A percentile compares a stretch with the other conserved stretches of the same genome.
These are phyloP conservation scores for Tupiocoris notatus DNA, from an alignment of 2,888 invertebrate genomes.

Conservation along the genomic window DNA sequence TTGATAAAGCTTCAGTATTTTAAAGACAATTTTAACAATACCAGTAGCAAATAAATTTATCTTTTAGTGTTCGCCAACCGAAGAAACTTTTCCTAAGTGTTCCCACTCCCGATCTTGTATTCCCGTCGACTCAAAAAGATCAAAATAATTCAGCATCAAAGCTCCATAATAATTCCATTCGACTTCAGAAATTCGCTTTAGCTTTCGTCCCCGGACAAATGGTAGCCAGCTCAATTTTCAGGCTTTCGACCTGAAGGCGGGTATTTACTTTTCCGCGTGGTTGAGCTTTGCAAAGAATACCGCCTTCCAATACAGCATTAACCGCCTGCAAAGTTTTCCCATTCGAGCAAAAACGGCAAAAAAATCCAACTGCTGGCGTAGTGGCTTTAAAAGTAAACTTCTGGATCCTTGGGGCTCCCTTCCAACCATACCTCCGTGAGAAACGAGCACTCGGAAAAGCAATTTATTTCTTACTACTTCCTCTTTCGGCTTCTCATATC, in stretches of 20 bases:
- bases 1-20: too few relatives aligned
- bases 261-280: background rate
- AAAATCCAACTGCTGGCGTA: slow-evolving; percentile 1
- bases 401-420: slow-evolving; percentile 14
- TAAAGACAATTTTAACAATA: too few relatives aligned
- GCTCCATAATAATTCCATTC: background rate
- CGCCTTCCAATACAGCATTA: background rate
- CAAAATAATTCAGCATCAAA: too few relatives aligned
- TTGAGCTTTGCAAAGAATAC: background rate
- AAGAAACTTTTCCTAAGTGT: too few relatives aligned
- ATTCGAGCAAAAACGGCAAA: background rate
- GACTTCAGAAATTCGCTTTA: background rate
- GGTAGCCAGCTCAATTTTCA: background rate
- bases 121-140: too few relatives aligned
- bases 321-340: slow-evolving; percentile 2
- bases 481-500: background rate
- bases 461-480: slow-evolving; percentile 27
- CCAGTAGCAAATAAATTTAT: too few relatives aligned
- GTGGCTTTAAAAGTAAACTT: slow-evolving; percentile 33
- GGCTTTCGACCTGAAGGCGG: background rate
- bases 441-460: slow-evolving; percentile 20
- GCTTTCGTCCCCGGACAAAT: background rate
- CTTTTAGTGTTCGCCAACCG: too few relatives aligned
- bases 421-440: background rate
- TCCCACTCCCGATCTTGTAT: too few relatives aligned